Evolutionary conservation across 2,113 vertebrate genomes (phyloP), one percentile per base, ranked within the genome.

Genomic region (Meles meles): DNA sequence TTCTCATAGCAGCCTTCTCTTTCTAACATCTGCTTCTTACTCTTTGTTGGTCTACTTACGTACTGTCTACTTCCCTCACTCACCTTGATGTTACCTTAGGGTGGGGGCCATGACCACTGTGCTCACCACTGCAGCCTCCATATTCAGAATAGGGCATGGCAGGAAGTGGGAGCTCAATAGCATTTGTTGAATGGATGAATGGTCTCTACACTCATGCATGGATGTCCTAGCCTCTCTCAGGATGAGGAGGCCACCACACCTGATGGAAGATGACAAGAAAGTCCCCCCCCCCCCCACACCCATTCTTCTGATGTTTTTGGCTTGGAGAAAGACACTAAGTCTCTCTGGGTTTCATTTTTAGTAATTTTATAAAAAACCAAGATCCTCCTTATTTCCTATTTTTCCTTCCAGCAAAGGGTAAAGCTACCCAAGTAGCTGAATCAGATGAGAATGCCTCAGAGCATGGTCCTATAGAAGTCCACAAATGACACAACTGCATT

Each of bases 161-260:
- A 65, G 18, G 55, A 74, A 59, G 76, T 2, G 71, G 71, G 63
- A 71, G 39, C 42, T 67, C 39, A 44, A 14, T 1, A 69, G 31
- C 20, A 9, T 9, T 77, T n/a, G 12, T 1, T 55, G 71, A 65
- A 7, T 80, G 65, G 89, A 63, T 21, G 13, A 37, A n/a, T 6
- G 25, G 11, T 67, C 20, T 84, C 52, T 42, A 21, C 13, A 29
- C 34, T 42, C 0, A 0, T 34, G 77, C 39, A 4, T 7, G n/a
- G 44, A 55, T 6, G 4, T 55, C 31, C 57, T 15, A 92, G 79
- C 79, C 47, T 61, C 6, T 65, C 52, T 55, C 6, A 44, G 47
- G 12, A 10, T 4, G 14, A 69, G 39, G 21, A 71, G 34, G 34
- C 82, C 7, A 52, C 74, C 4, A 23, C 25, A 52, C 23, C 6